phyloP scores from a whole-genome alignment of 1,140 invertebrate genomes.

The Tetraneura akinire region DNA sequence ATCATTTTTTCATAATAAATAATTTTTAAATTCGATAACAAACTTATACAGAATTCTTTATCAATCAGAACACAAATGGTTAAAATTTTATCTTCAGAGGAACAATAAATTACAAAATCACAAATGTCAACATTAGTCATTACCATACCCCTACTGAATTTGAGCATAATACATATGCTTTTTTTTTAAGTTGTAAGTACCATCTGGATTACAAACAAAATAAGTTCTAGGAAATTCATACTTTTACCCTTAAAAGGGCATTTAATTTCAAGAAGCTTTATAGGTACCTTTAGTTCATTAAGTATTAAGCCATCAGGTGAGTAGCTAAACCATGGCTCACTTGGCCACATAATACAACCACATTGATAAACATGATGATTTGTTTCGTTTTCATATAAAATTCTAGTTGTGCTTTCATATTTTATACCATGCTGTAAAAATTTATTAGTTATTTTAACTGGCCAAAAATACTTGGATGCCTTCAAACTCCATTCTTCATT shows the following conservation, averaged over 20 bases:
- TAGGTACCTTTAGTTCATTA: not conserved
- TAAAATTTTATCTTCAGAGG: not conserved
- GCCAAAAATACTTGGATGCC: constrained; percentile 17
- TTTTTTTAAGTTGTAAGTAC: constrained; percentile 1
- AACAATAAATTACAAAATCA: not conserved
- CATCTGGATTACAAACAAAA: not conserved
- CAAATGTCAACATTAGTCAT: not conserved
- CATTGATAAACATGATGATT: not conserved
- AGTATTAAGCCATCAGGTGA: not conserved
- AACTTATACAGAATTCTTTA: not conserved
- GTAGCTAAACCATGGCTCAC: constrained; percentile 7
- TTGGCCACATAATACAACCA: not conserved
- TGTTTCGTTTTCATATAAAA: constrained; percentile 6
- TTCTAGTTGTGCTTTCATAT: constrained; percentile 2
- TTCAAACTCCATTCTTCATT: not conserved
- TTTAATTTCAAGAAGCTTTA: constrained; percentile 11
- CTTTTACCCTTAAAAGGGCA: not conserved
- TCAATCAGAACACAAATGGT: not conserved
- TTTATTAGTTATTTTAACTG: not conserved
- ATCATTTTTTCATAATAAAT: too few species aligned
- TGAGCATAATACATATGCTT: constrained; percentile 8
- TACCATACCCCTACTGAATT: not conserved
- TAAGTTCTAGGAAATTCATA: not conserved
- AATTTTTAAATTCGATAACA: not conserved
- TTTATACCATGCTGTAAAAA: constrained; percentile 6